These are phyloP conservation scores for Cebidichthys violaceus DNA, from an alignment of 2,113 vertebrate genomes.

Conservation along the genomic window DNA sequence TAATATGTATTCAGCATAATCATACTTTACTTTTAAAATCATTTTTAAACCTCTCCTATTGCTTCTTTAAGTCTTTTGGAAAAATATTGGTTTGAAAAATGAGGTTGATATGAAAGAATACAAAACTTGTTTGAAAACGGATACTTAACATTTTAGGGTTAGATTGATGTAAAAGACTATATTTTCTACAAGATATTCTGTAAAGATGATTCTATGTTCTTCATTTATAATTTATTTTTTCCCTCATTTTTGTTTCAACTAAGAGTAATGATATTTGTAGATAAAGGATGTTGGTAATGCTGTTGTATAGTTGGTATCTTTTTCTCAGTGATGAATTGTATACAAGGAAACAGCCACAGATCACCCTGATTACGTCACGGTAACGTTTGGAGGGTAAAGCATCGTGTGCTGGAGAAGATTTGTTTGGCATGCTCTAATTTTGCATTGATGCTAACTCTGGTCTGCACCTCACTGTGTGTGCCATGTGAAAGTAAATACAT, in stretches of 20 bases:
- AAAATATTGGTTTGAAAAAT: background rate
- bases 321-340: background rate
- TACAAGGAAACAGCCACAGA: background rate
- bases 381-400: background rate
- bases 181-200: background rate
- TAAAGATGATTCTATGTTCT: background rate
- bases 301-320: background rate
- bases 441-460: background rate
- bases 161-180: background rate
- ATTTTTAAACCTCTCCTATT: background rate
- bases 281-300: background rate
- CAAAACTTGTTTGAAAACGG: background rate
- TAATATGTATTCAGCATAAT: background rate
- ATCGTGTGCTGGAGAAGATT: background rate
- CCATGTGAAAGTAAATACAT: background rate
- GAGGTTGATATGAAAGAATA: background rate
- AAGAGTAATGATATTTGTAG: background rate
- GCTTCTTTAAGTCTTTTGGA: background rate
- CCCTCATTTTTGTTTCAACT: background rate
- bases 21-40: background rate
- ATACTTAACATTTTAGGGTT: background rate
- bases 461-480: background rate
- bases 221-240: background rate
- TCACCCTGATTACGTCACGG: background rate
- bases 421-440: background rate